A percentile compares a stretch with the other conserved stretches of the same genome.
phyloP scores from a whole-genome alignment of 2,888 invertebrate genomes.

The Drosophila macrothrix region DNA sequence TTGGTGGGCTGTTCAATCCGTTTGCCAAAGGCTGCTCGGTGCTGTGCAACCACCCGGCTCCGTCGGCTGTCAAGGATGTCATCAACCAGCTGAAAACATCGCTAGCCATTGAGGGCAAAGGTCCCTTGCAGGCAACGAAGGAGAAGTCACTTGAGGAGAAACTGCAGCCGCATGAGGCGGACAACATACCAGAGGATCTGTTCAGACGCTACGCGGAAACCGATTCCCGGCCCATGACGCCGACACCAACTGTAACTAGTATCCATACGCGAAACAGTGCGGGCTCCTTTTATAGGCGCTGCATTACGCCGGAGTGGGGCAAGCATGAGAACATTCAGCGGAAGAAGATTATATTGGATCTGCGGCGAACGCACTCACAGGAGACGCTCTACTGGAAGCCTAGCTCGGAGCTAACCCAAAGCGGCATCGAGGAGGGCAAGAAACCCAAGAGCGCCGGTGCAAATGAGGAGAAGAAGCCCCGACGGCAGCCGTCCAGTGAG shows the following conservation, averaged over 20 bases:
- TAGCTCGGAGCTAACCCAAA: slow-evolving; percentile 85
- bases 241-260: slow-evolving; percentile 91
- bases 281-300: slow-evolving; percentile 86
- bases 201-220: slow-evolving; percentile 93
- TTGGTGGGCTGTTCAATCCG: slow-evolving; percentile 93
- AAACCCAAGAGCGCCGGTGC: slow-evolving; percentile 80
- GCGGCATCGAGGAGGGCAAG: slow-evolving; percentile 69
- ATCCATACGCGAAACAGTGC: slow-evolving; percentile 90
- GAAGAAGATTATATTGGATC: slow-evolving; percentile 90
- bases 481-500: slow-evolving; percentile 74
- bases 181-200: slow-evolving; percentile 91
- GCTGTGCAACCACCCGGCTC: slow-evolving; percentile 94
- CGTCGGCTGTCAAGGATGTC: slow-evolving; percentile 89
- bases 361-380: slow-evolving; percentile 86
- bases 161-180: slow-evolving; percentile 79
- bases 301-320: slow-evolving; percentile 90
- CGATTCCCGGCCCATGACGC: slow-evolving; percentile 92
- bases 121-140: slow-evolving; percentile 51
- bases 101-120: slow-evolving; percentile 86
- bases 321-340: slow-evolving; percentile 86
- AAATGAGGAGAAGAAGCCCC: slow-evolving; percentile 75
- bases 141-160: slow-evolving; percentile 38
- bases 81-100: slow-evolving; percentile 90
- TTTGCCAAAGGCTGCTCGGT: slow-evolving; percentile 92
- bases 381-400: slow-evolving; percentile 86